phyloP scores from a whole-genome alignment of 53 echinoderm and acorn worm species.

The Arbacia lixula region DNA sequence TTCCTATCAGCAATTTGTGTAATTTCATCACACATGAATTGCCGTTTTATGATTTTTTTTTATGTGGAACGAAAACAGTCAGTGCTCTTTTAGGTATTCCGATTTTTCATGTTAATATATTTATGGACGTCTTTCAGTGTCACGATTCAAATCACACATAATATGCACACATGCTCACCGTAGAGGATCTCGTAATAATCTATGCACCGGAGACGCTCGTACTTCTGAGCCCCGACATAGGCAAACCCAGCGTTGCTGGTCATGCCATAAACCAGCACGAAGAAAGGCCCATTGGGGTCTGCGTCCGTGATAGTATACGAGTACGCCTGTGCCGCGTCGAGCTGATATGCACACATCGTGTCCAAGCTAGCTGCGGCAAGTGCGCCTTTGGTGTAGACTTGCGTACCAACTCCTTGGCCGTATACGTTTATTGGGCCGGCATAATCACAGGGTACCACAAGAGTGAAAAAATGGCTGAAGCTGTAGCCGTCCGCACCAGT shows the following conservation, averaged over 20 bases:
- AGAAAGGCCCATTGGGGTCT: not conserved
- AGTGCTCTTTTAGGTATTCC: not conserved
- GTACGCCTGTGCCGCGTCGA: not conserved
- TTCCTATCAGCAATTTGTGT: not conserved
- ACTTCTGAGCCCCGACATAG: slow-evolving; percentile 19
- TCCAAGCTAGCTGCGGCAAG: not conserved
- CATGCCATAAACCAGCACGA: not conserved
- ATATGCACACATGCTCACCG: not conserved
- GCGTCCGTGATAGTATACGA: slow-evolving; percentile 1
- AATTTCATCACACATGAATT: too few species aligned
- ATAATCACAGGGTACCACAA: slow-evolving; percentile 31
- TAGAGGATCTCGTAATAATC: slow-evolving; percentile 18
- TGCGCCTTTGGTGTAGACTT: not conserved
- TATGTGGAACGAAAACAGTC: not conserved
- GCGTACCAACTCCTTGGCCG: not conserved
- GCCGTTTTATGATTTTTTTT: not conserved
- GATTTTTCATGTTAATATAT: not conserved
- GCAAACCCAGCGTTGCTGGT: slow-evolving; percentile 11
- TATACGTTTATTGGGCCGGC: not conserved
- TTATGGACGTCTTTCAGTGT: too few species aligned
- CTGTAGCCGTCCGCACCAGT: not conserved
- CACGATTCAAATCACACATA: too few species aligned
- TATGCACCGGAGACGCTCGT: slow-evolving; percentile 5
- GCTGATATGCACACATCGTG: not conserved
- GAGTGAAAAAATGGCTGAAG: slow-evolving; percentile 11